These are phyloP conservation scores for Alouatta palliata DNA, from an alignment of 2,113 vertebrate genomes.

Conservation along the genomic window DNA sequence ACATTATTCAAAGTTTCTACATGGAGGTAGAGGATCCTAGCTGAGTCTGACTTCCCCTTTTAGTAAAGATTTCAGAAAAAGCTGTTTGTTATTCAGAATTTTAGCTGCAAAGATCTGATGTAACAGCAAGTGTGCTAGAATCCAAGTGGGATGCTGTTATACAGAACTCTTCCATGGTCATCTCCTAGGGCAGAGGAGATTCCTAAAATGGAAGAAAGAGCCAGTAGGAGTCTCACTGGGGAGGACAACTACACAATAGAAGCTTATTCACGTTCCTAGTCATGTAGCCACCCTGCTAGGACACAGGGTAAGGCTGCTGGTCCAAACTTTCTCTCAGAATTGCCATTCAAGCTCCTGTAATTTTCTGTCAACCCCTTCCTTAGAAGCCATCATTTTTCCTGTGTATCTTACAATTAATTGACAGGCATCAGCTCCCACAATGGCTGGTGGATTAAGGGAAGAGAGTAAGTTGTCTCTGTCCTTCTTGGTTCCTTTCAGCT, in stretches of 20 bases:
- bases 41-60: background rate
- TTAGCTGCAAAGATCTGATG: background rate
- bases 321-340: background rate
- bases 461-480: background rate
- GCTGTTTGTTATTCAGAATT: background rate
- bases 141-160: background rate
- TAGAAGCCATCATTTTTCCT: background rate
- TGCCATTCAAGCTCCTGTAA: background rate
- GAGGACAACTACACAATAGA: background rate
- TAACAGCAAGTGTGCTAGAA: background rate
- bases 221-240: background rate
- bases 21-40: background rate
- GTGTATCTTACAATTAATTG: background rate
- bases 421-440: background rate
- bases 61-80: constrained; percentile 8
- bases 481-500: background rate
- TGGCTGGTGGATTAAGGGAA: background rate
- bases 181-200: background rate
- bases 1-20: background rate
- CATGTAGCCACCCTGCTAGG: background rate
- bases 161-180: background rate
- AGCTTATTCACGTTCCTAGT: background rate
- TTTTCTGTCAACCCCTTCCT: background rate
- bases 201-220: constrained; percentile 10
- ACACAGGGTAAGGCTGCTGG: background rate